Conservation (phyloP, 92 coral and sea anemone genomes). For the Parazoanthus darwini region DNA sequence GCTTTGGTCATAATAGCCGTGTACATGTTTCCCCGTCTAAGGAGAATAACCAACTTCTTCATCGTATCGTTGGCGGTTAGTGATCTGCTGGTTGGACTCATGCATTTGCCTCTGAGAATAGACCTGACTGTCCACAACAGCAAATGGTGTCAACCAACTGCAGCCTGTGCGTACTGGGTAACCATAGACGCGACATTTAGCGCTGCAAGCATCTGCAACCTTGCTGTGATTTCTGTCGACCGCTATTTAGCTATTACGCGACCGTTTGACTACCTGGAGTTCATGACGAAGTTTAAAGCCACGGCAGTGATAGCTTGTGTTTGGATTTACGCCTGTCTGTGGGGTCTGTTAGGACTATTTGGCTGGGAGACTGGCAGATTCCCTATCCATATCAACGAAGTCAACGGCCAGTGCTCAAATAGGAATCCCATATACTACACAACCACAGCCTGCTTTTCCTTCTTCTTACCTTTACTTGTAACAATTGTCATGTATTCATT, state of each 20-base stretch:
- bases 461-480: constrained; percentile 56
- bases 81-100: constrained; percentile 79
- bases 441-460: constrained; percentile 46
- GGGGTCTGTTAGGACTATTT: constrained; percentile 78
- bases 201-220: constrained; percentile 87
- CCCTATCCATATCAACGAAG: constrained; percentile 8
- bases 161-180: constrained; percentile 78
- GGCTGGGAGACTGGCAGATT: constrained; percentile 61
- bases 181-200: constrained; percentile 78
- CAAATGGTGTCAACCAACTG: constrained; percentile 69
- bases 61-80: constrained; percentile 90
- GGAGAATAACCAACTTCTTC: constrained; percentile 88
- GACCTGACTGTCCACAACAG: constrained; percentile 72
- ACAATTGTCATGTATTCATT: constrained; percentile 51
- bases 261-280: constrained; percentile 79
- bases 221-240: constrained; percentile 90
- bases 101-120: constrained; percentile 83
- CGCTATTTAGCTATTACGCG: constrained; percentile 90
- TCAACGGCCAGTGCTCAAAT: neutral
- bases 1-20: constrained; percentile 89
- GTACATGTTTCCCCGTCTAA: constrained; percentile 71
- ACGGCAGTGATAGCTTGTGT: constrained; percentile 73
- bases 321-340: constrained; percentile 80
- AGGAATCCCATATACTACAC: constrained; percentile 52
- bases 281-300: constrained; percentile 79